Base-by-base conservation (phyloP, 2,113 vertebrate species). In the Petroica traversi region DNA sequence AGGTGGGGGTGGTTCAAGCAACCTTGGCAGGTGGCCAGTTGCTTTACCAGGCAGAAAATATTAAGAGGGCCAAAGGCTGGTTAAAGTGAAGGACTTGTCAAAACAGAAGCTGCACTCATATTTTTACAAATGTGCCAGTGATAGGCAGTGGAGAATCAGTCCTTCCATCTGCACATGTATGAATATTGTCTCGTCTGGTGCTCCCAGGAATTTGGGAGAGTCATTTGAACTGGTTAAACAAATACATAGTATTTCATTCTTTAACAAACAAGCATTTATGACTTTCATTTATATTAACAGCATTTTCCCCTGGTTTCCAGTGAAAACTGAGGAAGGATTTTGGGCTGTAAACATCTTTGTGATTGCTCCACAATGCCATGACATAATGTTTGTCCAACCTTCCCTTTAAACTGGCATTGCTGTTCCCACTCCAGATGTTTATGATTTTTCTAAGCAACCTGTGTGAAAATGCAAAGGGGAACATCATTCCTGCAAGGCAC, bases 401-500 rank as follows among this genome's bases (percentile, higher is more conserved):
- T 94, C 57, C 68, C 26, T 94, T 85, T 89, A 66, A 43, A 66
- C 12, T 29, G 68, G 20, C 25, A 34, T 46, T 73, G n/a, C 88
- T 36, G 5, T 5, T 59, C 45, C 52, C 8, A 1, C 82, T 91
- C 71, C 81, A 78, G 69, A 40, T 52, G 67, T 93, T 72, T 58
- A 73, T 62, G 71, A 66, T 93, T 84, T 95, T 40, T 82, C 49
- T n/a, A 89, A 92, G 78, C 48, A 95, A 93, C 67, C 52, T 90
- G 67, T 20, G 72, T 89, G 85, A 94, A 75, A 63, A 62, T 57
- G 87, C 15, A 68, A 88, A 94, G 86, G 96, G 69, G 81, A 93
- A 12, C 43, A 13, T 41, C 46, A 74, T 95, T 97, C 64, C 93
- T 95, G 55, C 58, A 77, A 97, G 87, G 61, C 59, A 45, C 85